Base-by-base conservation (phyloP, 2,888 invertebrate species). In the Trichogramma evanescens region DNA sequence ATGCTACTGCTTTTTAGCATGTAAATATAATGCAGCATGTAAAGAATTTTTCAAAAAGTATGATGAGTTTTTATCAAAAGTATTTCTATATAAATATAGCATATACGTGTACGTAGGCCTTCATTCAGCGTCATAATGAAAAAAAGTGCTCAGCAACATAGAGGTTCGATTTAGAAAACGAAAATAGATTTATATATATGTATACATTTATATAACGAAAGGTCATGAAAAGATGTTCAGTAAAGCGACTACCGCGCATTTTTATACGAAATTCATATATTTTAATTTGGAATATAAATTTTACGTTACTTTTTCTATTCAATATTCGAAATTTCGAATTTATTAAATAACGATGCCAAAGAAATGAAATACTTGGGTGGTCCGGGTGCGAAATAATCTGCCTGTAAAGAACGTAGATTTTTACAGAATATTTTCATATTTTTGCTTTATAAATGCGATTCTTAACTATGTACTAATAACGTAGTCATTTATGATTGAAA, bases 341-440 rank as follows among this genome's bases (percentile, higher is more conserved):
- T 63, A 50, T 61, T 43, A 58, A 45, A 42, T 48, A 6, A 26
- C 2, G 26, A 26, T 26, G 26, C 26, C 26, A 26, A 26, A 43
- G 26, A 57, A 46, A 42, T 55, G 59, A 55, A 59, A 46, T 61
- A 63, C 66, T 64, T 68, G 70, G 71, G 75, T 75, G 73, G 74
- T 74, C 75, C 72, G 74, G 74, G 71, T 71, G 68, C 65, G 67
- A 62, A 65, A 59, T 65, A 55, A 56, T 62, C 54, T 59, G 58
- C 46, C 48, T 10, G 38, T 26, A 26, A 26, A 26, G 26, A 26
- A 26, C 26, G 26, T 54, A n/a, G 43, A 48, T 58, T 41, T 57
- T 44, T 48, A 6, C 26, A 26, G 7, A 59, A 63, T 55, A 46
- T 13, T 43, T 54, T 44, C 26, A 56, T 61, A 54, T 61, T 61